phyloP scores from a whole-genome alignment of 2,888 invertebrate genomes.

The Ligdia adustata region DNA sequence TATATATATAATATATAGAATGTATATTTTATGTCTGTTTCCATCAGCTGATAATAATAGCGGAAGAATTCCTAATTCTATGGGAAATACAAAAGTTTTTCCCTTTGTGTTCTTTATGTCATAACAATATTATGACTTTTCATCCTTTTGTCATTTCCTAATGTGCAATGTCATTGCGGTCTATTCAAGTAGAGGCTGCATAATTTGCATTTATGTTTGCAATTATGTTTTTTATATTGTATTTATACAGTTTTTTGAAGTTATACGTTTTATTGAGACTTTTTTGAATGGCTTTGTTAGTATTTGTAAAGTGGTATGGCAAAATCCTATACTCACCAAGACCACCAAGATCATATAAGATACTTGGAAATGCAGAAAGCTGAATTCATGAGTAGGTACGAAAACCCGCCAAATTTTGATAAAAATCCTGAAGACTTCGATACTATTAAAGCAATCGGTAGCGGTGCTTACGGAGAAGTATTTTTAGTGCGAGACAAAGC shows the following conservation, averaged over 20 bases:
- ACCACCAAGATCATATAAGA: conserved; percentile 61
- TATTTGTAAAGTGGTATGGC: conserved; percentile 54
- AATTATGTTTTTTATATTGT: conserved; percentile 38
- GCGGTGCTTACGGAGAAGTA: conserved; percentile 95
- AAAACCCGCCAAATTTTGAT: conserved; percentile 37
- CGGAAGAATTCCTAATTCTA: too few relatives aligned
- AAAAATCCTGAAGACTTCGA: conserved; percentile 85
- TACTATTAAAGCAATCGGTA: conserved; percentile 90
- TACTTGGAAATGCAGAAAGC: conserved; percentile 67
- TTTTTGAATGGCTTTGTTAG: conserved; percentile 53
- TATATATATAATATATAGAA: too few relatives aligned
- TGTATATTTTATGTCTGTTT: too few relatives aligned
- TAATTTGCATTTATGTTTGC: background rate
- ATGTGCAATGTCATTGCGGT: too few relatives aligned
- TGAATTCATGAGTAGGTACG: conserved; percentile 57
- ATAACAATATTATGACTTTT: too few relatives aligned
- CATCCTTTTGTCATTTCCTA: too few relatives aligned
- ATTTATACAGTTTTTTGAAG: conserved; percentile 44
- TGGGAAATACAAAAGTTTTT: too few relatives aligned
- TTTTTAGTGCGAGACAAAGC: conserved; percentile 88
- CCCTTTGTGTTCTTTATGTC: too few relatives aligned
- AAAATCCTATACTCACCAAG: conserved; percentile 56
- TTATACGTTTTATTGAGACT: conserved; percentile 35
- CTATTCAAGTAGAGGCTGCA: too few relatives aligned
- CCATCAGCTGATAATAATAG: too few relatives aligned